Evolutionary conservation across 2,888 invertebrate genomes (phyloP).

Genomic region (Nemoura dubitans): DNA sequence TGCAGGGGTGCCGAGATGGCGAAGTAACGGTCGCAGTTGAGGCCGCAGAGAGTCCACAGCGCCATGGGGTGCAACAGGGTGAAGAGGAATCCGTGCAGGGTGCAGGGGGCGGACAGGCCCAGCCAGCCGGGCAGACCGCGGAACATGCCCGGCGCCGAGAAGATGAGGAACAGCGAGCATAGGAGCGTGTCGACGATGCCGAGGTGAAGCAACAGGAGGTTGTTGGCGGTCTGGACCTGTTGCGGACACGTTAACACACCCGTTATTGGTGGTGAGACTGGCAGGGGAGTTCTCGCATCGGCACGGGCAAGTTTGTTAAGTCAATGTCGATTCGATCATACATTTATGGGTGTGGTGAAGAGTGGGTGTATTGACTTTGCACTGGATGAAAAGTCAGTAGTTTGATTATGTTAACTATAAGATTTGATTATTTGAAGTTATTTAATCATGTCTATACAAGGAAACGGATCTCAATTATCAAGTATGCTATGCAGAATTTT

Average conservation of each 20-base stretch:
- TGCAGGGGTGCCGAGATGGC: slow-evolving; percentile 83
- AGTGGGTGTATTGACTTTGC: neutral
- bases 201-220: slow-evolving; percentile 76
- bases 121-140: slow-evolving; percentile 50
- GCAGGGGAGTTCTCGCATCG: slow-evolving; percentile 51
- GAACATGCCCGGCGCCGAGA: slow-evolving; percentile 63
- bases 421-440: too few species aligned
- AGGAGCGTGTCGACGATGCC: slow-evolving; percentile 75
- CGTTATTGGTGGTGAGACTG: neutral
- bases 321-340: neutral
- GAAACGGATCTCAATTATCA: too few species aligned
- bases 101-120: slow-evolving; percentile 62
- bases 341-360: too few species aligned
- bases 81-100: slow-evolving; percentile 72
- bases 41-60: slow-evolving; percentile 81
- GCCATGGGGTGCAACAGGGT: slow-evolving; percentile 78
- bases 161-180: slow-evolving; percentile 69
- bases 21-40: slow-evolving; percentile 81
- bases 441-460: too few species aligned
- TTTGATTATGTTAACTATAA: too few species aligned
- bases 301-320: neutral
- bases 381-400: neutral
- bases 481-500: too few species aligned
- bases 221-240: slow-evolving; percentile 74
- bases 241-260: neutral